These are phyloP conservation scores for Psittacula cyanocephala DNA, from an alignment of 2,113 vertebrate genomes.

Conservation along the genomic window DNA sequence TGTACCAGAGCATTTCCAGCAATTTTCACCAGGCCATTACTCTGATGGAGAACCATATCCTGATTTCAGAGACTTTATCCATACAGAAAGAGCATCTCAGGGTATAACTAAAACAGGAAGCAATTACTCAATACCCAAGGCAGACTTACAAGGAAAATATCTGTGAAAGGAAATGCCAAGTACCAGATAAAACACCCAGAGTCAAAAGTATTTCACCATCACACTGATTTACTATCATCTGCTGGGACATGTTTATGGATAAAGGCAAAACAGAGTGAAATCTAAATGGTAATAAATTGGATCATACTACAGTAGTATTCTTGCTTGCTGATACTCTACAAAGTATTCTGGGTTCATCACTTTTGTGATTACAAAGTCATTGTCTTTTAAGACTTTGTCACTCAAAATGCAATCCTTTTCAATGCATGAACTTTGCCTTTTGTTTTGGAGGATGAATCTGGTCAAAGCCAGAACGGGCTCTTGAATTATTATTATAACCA, in stretches of 20 bases:
- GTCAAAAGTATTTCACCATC: neutral
- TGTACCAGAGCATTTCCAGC: neutral
- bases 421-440: neutral
- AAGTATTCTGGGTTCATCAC: neutral
- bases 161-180: neutral
- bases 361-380: neutral
- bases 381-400: neutral
- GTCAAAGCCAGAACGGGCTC: neutral
- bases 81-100: neutral
- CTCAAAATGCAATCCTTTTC: neutral
- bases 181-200: neutral
- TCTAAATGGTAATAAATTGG: neutral
- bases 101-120: neutral
- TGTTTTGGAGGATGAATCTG: neutral
- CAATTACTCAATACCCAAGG: neutral
- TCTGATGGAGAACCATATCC: neutral
- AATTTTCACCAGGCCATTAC: neutral
- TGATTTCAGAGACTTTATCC: neutral
- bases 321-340: neutral
- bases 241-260: neutral
- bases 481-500: neutral
- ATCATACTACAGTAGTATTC: neutral
- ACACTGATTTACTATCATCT: neutral
- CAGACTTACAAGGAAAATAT: neutral
- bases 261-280: neutral